A percentile compares a stretch with the other conserved stretches of the same genome.
Evolutionary conservation across 2,888 invertebrate genomes (phyloP).

Genomic region (Apodemia duryi): DNA sequence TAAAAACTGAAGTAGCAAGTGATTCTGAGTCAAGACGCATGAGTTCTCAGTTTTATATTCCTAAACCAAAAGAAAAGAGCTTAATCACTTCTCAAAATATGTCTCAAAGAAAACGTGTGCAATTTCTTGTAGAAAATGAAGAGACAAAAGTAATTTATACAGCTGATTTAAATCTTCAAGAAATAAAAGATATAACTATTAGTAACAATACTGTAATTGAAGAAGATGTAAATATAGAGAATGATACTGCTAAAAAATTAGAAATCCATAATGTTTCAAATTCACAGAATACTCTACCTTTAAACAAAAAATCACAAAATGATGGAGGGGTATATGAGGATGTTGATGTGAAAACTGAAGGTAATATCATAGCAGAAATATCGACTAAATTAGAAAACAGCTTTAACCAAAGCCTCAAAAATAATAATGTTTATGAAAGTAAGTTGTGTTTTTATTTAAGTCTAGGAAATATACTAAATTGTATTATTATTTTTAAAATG

Average conservation of each 20-base stretch:
- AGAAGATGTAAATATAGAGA: conserved; percentile 25
- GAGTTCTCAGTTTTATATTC: conserved; percentile 81
- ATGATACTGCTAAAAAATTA: conserved; percentile 35
- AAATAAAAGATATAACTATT: conserved; percentile 39
- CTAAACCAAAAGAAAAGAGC: conserved; percentile 71
- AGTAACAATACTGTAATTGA: conserved; percentile 32
- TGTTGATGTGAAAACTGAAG: conserved; percentile 29
- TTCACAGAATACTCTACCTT: background rate
- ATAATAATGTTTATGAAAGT: background rate
- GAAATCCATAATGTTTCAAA: background rate
- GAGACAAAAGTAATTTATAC: conserved; percentile 71
- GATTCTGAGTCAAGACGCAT: conserved; percentile 54
- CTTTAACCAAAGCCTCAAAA: background rate
- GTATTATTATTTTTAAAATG: too few relatives aligned
- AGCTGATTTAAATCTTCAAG: conserved; percentile 68
- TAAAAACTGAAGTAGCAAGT: conserved; percentile 50
- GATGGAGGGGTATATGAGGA: conserved; percentile 40
- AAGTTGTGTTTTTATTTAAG: background rate
- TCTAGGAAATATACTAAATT: too few relatives aligned
- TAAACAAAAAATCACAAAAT: conserved; percentile 42
- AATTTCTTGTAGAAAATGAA: conserved; percentile 84
- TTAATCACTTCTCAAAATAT: conserved; percentile 48
- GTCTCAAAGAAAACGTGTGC: conserved; percentile 83
- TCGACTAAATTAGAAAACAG: background rate
- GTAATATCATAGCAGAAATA: background rate